Base-by-base conservation (phyloP, 2,888 invertebrate genomes). In the Asteroscopus sphinx region DNA sequence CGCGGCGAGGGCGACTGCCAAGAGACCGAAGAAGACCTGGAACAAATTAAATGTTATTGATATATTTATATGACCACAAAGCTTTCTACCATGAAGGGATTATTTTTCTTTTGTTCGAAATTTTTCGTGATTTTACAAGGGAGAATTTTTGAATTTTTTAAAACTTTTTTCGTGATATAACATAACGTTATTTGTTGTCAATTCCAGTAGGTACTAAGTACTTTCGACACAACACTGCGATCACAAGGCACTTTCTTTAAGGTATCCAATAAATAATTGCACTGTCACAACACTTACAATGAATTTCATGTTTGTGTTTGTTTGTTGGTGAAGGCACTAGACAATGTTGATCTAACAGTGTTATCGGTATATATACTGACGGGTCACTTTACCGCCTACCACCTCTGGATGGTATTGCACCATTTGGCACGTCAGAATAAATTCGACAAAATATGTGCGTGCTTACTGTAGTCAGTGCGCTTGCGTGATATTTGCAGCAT, bases 281-380 rank as follows among this genome's bases (percentile, higher is more conserved):
- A 88, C 87, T 80, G 74, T 79, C 89, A 89, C 89, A 85, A 76
- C 90, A 93, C 93, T 93, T 92, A 94, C 93, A 80, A 93, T 88
- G 85, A 82, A 82, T 88, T 91, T 92, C 93, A 94, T 93, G 85
- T 86, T 93, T 90, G 80, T 89, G 58, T 81, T 86, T 73, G 84
- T 84, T 83, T 86, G 86, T 86, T 83, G 89, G 83, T 83, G 89
- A 85, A 87, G 84, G 88, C 83, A 89, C 88, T 89, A 91, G 90
- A 91, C 91, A 92, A 92, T 92, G 90, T 89, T 89, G 83, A 82
- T 90, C 89, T 90, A 88, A 88, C 79, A 83, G 76, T 82, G 86
- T 53, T 88, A 89, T 91, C 91, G 88, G 92, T 92, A 88, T 93
- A 89, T 93, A 91, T 89, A 89, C 85, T 79, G 78, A 75, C 81